phyloP scores from a whole-genome alignment of 1,140 invertebrate species.

The Eurytemora carolleeae region DNA sequence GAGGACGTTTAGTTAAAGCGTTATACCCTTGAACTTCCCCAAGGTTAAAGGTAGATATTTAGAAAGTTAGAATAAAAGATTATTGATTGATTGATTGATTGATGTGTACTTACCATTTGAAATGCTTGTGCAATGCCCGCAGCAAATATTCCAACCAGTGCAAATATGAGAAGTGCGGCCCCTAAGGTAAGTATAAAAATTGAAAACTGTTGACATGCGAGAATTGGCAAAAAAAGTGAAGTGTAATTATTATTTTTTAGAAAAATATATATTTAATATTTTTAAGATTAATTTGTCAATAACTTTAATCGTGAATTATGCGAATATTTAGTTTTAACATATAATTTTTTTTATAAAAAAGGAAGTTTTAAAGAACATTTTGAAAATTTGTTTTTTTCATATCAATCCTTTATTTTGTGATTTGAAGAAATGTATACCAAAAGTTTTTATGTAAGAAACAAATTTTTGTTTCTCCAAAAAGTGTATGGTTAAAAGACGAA shows the following conservation, averaged over 20 bases:
- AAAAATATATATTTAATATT: neutral
- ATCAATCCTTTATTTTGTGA: neutral
- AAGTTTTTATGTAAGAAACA: neutral
- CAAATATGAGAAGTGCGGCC: conserved; percentile 20
- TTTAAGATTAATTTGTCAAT: neutral
- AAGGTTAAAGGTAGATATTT: neutral
- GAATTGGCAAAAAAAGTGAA: too few species aligned
- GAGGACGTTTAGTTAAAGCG: neutral
- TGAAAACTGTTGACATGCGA: too few species aligned
- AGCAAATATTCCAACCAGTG: conserved; percentile 21
- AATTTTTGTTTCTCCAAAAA: neutral
- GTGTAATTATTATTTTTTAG: too few species aligned
- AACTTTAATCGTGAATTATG: neutral
- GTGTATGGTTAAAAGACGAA: neutral
- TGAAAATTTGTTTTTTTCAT: neutral
- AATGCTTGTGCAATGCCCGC: conserved; percentile 20
- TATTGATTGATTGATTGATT: neutral
- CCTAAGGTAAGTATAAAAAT: conserved; percentile 11
- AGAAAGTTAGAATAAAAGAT: neutral
- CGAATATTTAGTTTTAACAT: neutral
- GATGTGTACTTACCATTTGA: conserved; percentile 12
- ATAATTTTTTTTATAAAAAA: too few species aligned
- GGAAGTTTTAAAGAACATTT: too few species aligned
- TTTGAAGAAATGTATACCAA: neutral
- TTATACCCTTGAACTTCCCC: neutral